A percentile compares a stretch with the other conserved stretches of the same genome.
Conservation (phyloP, 1,140 invertebrate species). For the Batillaria attramentaria region DNA sequence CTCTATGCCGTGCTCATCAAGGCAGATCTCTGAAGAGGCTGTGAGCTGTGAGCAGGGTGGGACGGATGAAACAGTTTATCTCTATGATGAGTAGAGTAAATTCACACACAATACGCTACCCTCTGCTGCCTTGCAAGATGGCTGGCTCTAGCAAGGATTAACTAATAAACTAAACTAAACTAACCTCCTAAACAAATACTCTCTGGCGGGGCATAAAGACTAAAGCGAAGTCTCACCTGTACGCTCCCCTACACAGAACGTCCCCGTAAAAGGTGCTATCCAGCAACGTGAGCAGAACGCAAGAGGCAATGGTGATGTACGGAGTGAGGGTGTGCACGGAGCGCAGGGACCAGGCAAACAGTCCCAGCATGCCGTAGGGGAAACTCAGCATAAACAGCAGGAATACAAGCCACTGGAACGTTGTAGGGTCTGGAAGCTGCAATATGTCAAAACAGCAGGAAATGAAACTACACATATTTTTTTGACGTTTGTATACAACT, state of each 20-base stretch:
- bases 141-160: too few relatives aligned
- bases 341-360: conserved; percentile 18
- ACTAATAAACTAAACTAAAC: too few relatives aligned
- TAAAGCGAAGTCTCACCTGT: background rate
- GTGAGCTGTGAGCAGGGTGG: too few relatives aligned
- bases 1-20: too few relatives aligned
- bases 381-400: conserved; percentile 11
- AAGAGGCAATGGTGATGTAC: background rate
- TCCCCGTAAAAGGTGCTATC: conserved; percentile 12
- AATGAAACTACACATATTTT: background rate
- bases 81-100: too few relatives aligned
- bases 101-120: too few relatives aligned
- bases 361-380: conserved; percentile 20
- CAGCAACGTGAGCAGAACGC: background rate
- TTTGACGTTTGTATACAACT: background rate
- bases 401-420: background rate
- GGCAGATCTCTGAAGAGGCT: too few relatives aligned
- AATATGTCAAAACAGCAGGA: background rate
- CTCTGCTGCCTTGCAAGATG: too few relatives aligned
- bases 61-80: too few relatives aligned
- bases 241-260: background rate
- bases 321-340: conserved; percentile 13
- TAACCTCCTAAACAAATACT: background rate
- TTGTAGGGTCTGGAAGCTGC: conserved; percentile 1
- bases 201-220: background rate